Base-by-base conservation (phyloP, 2,113 vertebrate genomes). In the Elgaria multicarinata region DNA sequence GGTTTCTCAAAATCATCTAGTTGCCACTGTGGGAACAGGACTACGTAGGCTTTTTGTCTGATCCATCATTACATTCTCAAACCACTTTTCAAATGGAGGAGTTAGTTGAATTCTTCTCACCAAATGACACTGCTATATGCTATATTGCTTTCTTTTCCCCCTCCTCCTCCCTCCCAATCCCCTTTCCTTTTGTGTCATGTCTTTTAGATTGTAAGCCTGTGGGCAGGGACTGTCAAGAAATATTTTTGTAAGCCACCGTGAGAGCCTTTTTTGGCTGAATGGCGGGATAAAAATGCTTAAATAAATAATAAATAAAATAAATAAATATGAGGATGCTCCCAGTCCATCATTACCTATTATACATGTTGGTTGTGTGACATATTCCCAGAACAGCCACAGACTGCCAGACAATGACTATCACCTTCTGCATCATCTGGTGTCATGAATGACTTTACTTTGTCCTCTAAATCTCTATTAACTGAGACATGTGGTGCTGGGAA, bases 381-480 rank as follows among this genome's bases (percentile, higher is more conserved):
- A 77, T 55, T 76, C 72, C 72, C 88, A 84, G 62, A 69, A 42
- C 20, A 84, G 72, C 33, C n/a, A 53, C 26, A 85, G 62, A 78
- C n/a, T 89, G 62, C 46, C 46, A 7, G 4, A 55, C 58, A 53
- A 44, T 16, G 42, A 58, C 71, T 75, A 24, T 36, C 16, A 26
- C 87, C 33, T 67, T 67, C 58, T 64, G 72, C 58, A 76, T 89
- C 69, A 78, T 78, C 74, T 85, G 69, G 64, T 85, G 50, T 89
- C 82, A 85, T 77, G 69, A 77, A 78, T 44, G 74, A 58, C 82
- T 85, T 89, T 89, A 62, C 39, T 83, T 89, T 85, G 88, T 78
- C 62, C 88, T 85, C 81, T 85, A 82, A 33, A 85, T 78, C 74
- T 78, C 75, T 64, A 85, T 78, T 85, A 78, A 78, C 31, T 2